Conservation (phyloP, 2,113 vertebrate genomes). For the Cynopterus brachyotis region DNA sequence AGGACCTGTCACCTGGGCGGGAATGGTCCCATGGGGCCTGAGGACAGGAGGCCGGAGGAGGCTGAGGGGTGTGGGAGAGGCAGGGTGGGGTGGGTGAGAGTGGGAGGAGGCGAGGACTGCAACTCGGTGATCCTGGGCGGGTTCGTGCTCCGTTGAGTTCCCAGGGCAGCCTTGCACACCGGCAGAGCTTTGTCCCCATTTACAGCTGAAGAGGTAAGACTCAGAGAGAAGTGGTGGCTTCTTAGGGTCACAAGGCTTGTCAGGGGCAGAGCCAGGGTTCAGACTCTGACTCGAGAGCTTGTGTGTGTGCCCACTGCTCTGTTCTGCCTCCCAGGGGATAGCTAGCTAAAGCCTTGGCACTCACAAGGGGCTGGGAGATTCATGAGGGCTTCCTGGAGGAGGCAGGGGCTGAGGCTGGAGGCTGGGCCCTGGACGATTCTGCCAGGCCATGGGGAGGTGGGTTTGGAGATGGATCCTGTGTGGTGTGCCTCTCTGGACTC, state of each 20-base stretch:
- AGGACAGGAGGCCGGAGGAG: neutral
- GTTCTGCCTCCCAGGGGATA: neutral
- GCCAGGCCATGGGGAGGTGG: neutral
- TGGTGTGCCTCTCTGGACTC: neutral
- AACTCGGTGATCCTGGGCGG: accelerated
- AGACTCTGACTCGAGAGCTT: neutral
- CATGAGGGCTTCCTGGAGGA: neutral
- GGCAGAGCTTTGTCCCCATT: neutral
- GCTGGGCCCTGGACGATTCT: neutral
- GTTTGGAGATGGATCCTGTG: neutral
- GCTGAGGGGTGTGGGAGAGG: neutral
- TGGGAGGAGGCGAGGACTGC: neutral
- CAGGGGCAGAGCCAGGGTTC: neutral
- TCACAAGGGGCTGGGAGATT: neutral
- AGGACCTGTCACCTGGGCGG: neutral
- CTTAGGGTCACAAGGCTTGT: neutral
- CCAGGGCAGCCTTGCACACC: neutral
- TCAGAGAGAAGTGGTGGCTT: neutral
- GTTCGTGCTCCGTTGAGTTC: neutral
- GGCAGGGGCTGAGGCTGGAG: neutral
- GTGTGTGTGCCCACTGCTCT: neutral
- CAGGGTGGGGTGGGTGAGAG: neutral
- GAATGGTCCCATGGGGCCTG: neutral
- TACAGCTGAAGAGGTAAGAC: neutral
- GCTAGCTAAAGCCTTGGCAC: neutral